phyloP scores from a whole-genome alignment of 2,888 invertebrate genomes.

The Ceramica pisi region DNA sequence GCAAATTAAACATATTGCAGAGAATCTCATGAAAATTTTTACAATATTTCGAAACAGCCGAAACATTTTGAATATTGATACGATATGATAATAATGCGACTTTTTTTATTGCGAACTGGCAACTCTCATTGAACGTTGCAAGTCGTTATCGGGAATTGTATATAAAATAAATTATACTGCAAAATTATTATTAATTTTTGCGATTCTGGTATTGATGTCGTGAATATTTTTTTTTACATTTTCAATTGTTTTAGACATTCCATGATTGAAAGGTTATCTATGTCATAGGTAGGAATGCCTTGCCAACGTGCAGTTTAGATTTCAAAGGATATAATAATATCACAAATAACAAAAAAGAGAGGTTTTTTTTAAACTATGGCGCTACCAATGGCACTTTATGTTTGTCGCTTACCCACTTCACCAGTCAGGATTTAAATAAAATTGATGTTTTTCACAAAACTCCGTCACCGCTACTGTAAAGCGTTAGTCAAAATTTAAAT shows the following conservation, averaged over 20 bases:
- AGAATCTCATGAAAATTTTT: conserved; percentile 28
- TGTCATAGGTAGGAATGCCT: neutral
- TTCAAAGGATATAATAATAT: neutral
- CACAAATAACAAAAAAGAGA: too few relatives aligned
- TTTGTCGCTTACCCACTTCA: neutral
- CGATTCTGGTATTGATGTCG: neutral
- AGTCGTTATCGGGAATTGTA: conserved; percentile 11
- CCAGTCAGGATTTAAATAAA: conserved; percentile 24
- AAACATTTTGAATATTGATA: conserved; percentile 30
- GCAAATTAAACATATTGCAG: conserved; percentile 32
- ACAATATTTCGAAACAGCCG: conserved; percentile 22
- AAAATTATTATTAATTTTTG: conserved; percentile 15
- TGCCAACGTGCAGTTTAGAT: neutral
- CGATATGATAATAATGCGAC: conserved; percentile 36
- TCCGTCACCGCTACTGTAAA: conserved; percentile 48
- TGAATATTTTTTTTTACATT: neutral
- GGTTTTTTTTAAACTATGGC: neutral
- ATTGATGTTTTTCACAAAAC: conserved; percentile 49
- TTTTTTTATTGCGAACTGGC: conserved; percentile 32
- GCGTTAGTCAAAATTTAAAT: conserved; percentile 71
- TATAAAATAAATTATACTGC: conserved; percentile 11
- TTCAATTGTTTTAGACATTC: neutral
- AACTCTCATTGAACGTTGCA: conserved; percentile 27
- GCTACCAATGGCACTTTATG: neutral
- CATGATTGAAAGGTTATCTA: neutral